Base-by-base conservation (phyloP, 2,888 invertebrate species). In the Caenorhabditis japonica region DNA sequence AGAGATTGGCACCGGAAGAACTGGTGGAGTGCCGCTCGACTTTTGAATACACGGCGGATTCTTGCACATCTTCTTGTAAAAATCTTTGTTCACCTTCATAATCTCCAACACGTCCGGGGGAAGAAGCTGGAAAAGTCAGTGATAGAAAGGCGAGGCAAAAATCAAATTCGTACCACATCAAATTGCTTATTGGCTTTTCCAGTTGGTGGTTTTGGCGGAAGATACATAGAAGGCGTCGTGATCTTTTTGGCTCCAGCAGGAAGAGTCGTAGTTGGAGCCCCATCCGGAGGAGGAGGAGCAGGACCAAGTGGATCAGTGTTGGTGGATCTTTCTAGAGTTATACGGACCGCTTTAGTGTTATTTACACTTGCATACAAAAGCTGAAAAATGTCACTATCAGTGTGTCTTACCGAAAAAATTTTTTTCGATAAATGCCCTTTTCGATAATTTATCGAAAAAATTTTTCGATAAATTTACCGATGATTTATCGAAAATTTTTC, bases 101-200 rank as follows among this genome's bases (percentile, higher is more conserved):
- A 82, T 79, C 36, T 77, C 80, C 34, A 82, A 23, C 34, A 82
- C 82, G 49, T 82, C 82, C 10, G 75, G 49, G 13, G 79, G 80
- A 8, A 77, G 69, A 25, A 75, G 71, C 69, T 69, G 53, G 44
- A 49, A 43, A 44, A 55, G 43, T 19, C 25, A 30, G 51, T 30
- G 39, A 17, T 34, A 38, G 36, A 58, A 34, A 21, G 47, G 41
- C 17, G 49, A 39, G 27, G 30, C 55, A 25, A 33, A 33, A 17
- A 13, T 10, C 12, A 53, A 39, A 51, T 61, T 43, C n/a, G n/a
- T 43, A 71, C 62, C 59, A 72, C 72, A 55, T 73, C 62, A 27
- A 59, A 68, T 33, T 68, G 66, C 46, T 73, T 73, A 36, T 68
- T 68, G 23, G 58, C 58, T 33, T 61, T 68, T 38, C 68, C 61